A percentile compares a stretch with the other conserved stretches of the same genome.
phyloP scores from a whole-genome alignment of 2,113 vertebrate genomes.

The Pitta sordida region DNA sequence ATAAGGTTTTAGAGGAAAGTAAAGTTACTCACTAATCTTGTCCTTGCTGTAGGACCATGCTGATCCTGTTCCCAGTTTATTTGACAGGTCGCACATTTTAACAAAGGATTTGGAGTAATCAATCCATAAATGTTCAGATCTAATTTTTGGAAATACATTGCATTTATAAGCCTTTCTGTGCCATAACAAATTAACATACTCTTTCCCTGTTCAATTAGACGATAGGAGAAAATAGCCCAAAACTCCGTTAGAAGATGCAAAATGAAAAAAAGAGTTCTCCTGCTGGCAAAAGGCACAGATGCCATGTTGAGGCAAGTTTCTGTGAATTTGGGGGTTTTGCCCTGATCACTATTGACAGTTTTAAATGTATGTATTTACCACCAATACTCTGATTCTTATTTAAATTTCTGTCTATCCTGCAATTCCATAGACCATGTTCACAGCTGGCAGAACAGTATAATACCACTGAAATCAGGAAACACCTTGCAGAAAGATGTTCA shows the following conservation, averaged over 20 bases:
- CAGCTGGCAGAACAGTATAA: background rate
- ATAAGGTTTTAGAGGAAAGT: background rate
- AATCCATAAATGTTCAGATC: background rate
- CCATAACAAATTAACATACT: background rate
- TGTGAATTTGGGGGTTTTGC: background rate
- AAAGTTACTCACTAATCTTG: background rate
- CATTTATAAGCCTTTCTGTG: background rate
- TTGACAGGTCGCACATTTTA: background rate
- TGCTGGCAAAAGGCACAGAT: conserved; percentile 1
- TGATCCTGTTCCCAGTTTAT: background rate
- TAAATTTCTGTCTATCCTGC: background rate
- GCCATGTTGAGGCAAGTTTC: conserved; percentile 10
- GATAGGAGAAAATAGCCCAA: background rate
- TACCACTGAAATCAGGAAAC: background rate
- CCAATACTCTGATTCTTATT: background rate
- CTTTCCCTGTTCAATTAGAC: background rate
- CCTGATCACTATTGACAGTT: background rate
- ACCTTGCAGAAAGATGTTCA: background rate
- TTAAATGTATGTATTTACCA: background rate
- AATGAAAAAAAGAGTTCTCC: conserved; percentile 16
- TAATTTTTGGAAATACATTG: background rate
- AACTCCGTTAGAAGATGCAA: background rate
- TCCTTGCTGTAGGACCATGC: background rate
- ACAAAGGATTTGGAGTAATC: background rate
- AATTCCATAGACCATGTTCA: background rate